Base-by-base conservation (phyloP, 2,113 vertebrate species). In the Blennius ocellaris region DNA sequence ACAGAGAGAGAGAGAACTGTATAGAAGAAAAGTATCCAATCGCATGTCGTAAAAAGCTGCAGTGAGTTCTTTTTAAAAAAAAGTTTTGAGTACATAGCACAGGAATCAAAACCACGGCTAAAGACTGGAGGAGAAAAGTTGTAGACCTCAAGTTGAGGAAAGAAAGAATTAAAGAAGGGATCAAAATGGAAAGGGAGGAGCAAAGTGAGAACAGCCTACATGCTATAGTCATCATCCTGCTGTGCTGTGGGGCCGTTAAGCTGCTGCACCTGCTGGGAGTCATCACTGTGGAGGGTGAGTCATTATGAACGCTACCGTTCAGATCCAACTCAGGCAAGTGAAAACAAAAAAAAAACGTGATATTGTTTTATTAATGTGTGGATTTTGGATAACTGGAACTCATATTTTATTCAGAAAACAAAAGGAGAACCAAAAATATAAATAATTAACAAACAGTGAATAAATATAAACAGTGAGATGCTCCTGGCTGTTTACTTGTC, bases 201-300 rank as follows among this genome's bases (percentile, higher is more conserved):
- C 95, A 94, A 51, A 92, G 93, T 80, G 94, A 95, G 0, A 96
- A 85, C 51, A 96, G 96, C 45, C 93, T 97, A 5, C 95, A 95
- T 39, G 94, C 96, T 3, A 51, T 97, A 76, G 95, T 93, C 21
- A 95, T 97, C 83, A 93, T 96, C 74, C 89, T 96, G 87, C 84
- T 96, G 83, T 84, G 96, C 72, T 97, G 95, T 79, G 95, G 94
- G 48, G 94, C 94, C 57, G 82, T 96, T 81, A 98, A 97, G 94
- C 94, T 98, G 85, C 89, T 98, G 89, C 96, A 96, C 86, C 93
- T 94, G 11, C 92, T 98, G 5, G 96, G 96, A 88, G 93, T 98
- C 85, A 96, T 98, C 92, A 92, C 92, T 72, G 94, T 96, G 21
- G 95, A 96, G 80, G 96, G 96, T 97, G 96, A 98, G 96, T 92